Conservation (phyloP, 1,140 invertebrate species). For the Araneus ventricosus region DNA sequence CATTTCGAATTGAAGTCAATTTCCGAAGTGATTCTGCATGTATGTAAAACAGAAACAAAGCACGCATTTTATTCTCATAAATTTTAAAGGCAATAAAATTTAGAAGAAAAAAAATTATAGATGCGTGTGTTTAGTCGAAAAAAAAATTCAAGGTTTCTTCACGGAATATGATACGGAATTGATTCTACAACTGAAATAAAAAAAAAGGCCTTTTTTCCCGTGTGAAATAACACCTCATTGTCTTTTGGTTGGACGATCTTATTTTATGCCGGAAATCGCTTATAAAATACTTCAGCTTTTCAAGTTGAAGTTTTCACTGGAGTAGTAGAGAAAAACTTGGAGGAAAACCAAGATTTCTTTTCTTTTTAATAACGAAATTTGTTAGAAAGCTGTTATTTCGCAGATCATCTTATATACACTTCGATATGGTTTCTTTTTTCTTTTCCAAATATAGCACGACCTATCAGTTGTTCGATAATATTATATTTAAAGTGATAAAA, state of each 20-base stretch:
- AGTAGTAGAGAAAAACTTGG: neutral
- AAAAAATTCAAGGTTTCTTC: constrained; percentile 64
- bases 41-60: too few relatives aligned
- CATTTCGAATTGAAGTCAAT: too few relatives aligned
- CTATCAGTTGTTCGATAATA: too few relatives aligned
- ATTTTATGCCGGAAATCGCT: constrained; percentile 66
- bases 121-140: neutral
- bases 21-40: too few relatives aligned
- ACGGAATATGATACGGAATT: constrained; percentile 47
- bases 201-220: constrained; percentile 68
- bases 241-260: constrained; percentile 39
- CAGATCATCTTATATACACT: too few relatives aligned
- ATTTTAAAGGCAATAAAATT: neutral
- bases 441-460: too few relatives aligned
- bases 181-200: constrained; percentile 64
- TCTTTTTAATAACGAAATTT: neutral
- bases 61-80: neutral
- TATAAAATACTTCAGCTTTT: constrained; percentile 48
- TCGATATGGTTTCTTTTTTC: too few relatives aligned
- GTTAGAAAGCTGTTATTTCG: too few relatives aligned
- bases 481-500: too few relatives aligned
- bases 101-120: neutral
- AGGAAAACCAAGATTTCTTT: neutral
- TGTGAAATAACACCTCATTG: constrained; percentile 73
- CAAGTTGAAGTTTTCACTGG: neutral